Percentiles rank a stretch among this genome's conserved stretches.
These are phyloP conservation scores for Bergia puertoricense DNA, from an alignment of 92 coral and sea anemone genomes.

Conservation along the genomic window DNA sequence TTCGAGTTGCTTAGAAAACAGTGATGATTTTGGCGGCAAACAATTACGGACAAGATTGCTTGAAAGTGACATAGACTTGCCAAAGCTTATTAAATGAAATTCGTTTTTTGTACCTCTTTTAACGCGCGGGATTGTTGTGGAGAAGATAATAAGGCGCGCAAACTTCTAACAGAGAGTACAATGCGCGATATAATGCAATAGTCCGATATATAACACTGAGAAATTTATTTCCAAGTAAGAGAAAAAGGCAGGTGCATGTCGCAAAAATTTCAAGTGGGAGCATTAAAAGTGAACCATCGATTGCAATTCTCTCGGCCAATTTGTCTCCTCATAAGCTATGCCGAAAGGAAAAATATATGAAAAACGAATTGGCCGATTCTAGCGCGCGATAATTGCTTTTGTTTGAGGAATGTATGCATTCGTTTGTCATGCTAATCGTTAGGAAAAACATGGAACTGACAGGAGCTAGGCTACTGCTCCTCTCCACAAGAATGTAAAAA, in stretches of 20 bases:
- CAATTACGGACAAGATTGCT: conserved; percentile 70
- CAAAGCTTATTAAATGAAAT: conserved; percentile 77
- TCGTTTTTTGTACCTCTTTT: conserved; percentile 60
- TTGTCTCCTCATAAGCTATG: conserved; percentile 47
- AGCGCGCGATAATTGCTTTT: conserved; percentile 77
- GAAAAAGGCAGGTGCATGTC: conserved; percentile 58
- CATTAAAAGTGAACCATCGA: conserved; percentile 30
- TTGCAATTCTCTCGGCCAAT: conserved; percentile 41
- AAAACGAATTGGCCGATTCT: conserved; percentile 53
- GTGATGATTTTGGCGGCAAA: conserved; percentile 65
- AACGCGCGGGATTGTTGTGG: conserved; percentile 59
- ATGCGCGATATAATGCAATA: conserved; percentile 47
- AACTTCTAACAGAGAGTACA: conserved; percentile 66
- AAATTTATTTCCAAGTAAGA: conserved; percentile 39
- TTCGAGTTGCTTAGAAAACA: conserved; percentile 52
- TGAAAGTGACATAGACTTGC: conserved; percentile 79
- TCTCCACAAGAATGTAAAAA: conserved; percentile 88
- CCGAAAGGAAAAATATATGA: conserved; percentile 43
- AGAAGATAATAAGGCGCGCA: conserved; percentile 60
- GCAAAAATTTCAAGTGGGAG: conserved; percentile 47
- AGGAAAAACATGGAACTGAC: conserved; percentile 63
- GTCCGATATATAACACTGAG: conserved; percentile 51
- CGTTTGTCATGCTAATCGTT: conserved; percentile 91
- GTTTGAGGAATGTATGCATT: conserved; percentile 72
- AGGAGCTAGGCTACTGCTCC: conserved; percentile 80